phyloP scores from a whole-genome alignment of 2,797 vertebrate genomes.

The Cynodonichthys magdalenae region DNA sequence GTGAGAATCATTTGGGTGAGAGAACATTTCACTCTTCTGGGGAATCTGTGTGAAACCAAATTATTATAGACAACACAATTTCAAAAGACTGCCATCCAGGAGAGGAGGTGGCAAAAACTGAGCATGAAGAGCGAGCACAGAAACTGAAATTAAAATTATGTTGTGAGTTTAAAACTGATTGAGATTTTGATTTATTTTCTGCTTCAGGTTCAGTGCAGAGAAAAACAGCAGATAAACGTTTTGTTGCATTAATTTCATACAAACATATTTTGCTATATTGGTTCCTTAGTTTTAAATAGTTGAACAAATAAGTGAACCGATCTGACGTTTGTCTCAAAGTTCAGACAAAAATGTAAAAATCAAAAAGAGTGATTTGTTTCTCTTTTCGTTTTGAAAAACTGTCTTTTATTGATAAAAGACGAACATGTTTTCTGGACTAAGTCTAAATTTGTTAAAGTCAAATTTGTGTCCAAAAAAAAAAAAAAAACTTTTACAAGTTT shows the following conservation, averaged over 20 bases:
- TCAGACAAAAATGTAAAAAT: too few relatives aligned
- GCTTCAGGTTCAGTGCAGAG: constrained; percentile 30
- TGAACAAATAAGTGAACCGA: too few relatives aligned
- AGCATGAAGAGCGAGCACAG: constrained; percentile 8
- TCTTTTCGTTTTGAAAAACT: too few relatives aligned
- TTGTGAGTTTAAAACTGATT: constrained; percentile 44
- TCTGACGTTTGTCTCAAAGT: too few relatives aligned
- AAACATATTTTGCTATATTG: too few relatives aligned
- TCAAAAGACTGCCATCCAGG: constrained; percentile 32
- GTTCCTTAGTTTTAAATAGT: too few relatives aligned
- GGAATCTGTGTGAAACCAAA: constrained; percentile 59
- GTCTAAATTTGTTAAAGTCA: not conserved
- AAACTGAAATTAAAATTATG: constrained; percentile 48
- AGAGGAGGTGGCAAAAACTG: constrained; percentile 10
- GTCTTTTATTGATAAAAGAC: too few relatives aligned
- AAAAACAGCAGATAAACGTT: not conserved
- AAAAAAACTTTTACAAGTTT: too few relatives aligned
- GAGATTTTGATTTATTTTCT: constrained; percentile 28
- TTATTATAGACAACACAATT: constrained; percentile 59
- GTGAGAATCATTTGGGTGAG: constrained; percentile 55
- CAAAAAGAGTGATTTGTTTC: too few relatives aligned
- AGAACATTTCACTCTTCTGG: constrained; percentile 57
- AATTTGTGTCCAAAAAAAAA: not conserved
- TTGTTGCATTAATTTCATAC: not conserved
- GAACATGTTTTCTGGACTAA: not conserved